A percentile compares a stretch with the other conserved stretches of the same genome.
Evolutionary conservation across 2,797 vertebrate species (phyloP).

Genomic region (Helarctos malayanus): DNA sequence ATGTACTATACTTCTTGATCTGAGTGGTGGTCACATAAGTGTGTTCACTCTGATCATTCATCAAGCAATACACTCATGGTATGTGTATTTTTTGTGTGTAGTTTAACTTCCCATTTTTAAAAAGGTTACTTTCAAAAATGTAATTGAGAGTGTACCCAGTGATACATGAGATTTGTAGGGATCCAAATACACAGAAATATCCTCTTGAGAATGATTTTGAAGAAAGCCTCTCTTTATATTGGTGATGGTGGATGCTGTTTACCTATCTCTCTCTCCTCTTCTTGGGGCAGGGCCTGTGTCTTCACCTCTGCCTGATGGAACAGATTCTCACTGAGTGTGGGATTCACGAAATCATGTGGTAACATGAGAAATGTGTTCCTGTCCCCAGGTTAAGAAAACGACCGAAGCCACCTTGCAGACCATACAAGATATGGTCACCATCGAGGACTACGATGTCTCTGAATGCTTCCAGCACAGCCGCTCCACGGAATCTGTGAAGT

Average conservation of each 20-base stretch:
- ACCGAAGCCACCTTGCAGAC: constrained; percentile 98
- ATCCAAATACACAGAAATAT: not conserved
- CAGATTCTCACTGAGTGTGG: not conserved
- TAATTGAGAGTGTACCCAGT: not conserved
- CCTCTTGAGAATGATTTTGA: not conserved
- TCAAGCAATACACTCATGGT: not conserved
- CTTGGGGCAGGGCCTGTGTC: too few species aligned
- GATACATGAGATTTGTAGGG: not conserved
- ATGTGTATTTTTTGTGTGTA: not conserved
- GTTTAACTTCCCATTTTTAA: not conserved
- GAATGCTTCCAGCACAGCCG: constrained; percentile 99
- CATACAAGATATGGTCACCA: constrained; percentile 99
- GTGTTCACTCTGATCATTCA: not conserved
- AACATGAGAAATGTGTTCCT: not conserved
- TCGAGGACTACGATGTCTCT: constrained; percentile 98
- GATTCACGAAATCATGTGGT: not conserved
- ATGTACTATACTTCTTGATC: not conserved
- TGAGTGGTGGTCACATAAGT: not conserved
- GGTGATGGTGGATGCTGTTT: not conserved
- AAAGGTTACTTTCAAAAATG: not conserved
- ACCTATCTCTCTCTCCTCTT: not conserved
- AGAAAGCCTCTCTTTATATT: not conserved
- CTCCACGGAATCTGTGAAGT: constrained; percentile 98
- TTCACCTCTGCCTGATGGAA: not conserved
- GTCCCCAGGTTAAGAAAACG: constrained; percentile 97